Evolutionary conservation across 2,888 invertebrate species (phyloP).

Genomic region (Stictocephala bisonia): DNA sequence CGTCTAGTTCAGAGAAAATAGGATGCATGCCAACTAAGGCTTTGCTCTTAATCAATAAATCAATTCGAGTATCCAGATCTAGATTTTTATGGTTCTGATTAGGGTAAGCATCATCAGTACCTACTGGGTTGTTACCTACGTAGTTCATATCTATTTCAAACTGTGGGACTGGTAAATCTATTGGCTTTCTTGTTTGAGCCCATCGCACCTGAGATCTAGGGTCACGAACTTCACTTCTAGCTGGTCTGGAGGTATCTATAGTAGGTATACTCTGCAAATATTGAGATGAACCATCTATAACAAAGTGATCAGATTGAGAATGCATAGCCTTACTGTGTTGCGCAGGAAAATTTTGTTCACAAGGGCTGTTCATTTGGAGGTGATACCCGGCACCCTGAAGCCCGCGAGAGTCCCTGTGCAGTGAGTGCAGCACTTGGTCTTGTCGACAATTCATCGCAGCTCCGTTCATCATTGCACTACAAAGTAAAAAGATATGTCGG

Average conservation of each 20-base stretch:
- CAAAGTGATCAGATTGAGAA: constrained; percentile 4
- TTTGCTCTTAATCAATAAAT: constrained; percentile 24
- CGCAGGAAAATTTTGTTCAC: constrained; percentile 16
- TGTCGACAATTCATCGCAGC: constrained; percentile 28
- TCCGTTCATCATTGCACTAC: constrained; percentile 34
- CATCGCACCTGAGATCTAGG: not conserved
- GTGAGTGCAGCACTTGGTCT: constrained; percentile 5
- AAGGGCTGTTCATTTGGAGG: constrained; percentile 10
- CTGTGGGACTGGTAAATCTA: constrained; percentile 12
- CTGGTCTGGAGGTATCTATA: not conserved
- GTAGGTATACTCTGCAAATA: not conserved
- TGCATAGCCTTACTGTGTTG: constrained; percentile 29
- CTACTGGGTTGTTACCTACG: not conserved
- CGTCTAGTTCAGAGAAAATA: constrained; percentile 24
- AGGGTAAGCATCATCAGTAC: not conserved
- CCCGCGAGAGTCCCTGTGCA: constrained; percentile 1
- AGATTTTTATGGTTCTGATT: not conserved
- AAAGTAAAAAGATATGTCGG: constrained; percentile 39
- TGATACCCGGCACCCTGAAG: constrained; percentile 5
- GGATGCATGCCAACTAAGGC: constrained; percentile 18
- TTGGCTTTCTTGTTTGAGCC: not conserved
- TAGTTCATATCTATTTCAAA: constrained; percentile 17
- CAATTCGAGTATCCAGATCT: constrained; percentile 25
- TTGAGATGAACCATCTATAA: not conserved
- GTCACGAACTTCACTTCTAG: not conserved